These are phyloP conservation scores for Leptinotarsa undecemlineata DNA, from an alignment of 1,140 invertebrate species.

Conservation along the genomic window DNA sequence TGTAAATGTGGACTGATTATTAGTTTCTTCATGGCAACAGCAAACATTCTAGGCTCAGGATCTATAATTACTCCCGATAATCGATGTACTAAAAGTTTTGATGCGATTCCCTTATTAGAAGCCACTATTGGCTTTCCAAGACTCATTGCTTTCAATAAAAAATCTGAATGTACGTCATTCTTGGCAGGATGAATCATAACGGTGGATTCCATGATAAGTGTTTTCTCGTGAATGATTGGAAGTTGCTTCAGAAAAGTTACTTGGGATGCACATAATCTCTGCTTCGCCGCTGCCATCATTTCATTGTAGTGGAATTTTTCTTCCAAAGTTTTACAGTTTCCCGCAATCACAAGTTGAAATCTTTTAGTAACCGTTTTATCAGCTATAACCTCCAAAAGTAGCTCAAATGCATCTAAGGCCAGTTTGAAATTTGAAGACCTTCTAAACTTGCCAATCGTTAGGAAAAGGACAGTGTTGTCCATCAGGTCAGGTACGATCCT, in stretches of 20 bases:
- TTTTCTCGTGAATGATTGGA: slow-evolving; percentile 47
- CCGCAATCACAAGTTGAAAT: slow-evolving; percentile 48
- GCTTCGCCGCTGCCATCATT: slow-evolving; percentile 40
- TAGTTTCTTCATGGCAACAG: slow-evolving; percentile 45
- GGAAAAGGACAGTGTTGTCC: slow-evolving; percentile 43
- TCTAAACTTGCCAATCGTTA: slow-evolving; percentile 45
- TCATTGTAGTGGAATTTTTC: slow-evolving; percentile 45
- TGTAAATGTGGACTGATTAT: slow-evolving; percentile 38
- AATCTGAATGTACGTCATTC: slow-evolving; percentile 46
- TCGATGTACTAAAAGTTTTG: slow-evolving; percentile 43
- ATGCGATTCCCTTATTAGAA: slow-evolving; percentile 45
- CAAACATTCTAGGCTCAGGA: slow-evolving; percentile 43
- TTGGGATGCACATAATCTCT: slow-evolving; percentile 44
- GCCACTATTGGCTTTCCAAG: slow-evolving; percentile 47
- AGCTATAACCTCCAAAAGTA: slow-evolving; percentile 37
- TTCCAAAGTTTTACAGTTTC: slow-evolving; percentile 40
- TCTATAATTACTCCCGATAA: slow-evolving; percentile 48
- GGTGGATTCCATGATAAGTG: slow-evolving; percentile 43
- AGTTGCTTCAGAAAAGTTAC: slow-evolving; percentile 48
- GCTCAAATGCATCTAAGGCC: slow-evolving; percentile 46
- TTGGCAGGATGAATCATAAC: slow-evolving; percentile 44
- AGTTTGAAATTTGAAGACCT: slow-evolving; percentile 49
- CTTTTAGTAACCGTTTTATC: slow-evolving; percentile 35
- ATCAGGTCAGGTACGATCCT: slow-evolving; percentile 48
- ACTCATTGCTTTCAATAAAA: slow-evolving; percentile 44